phyloP scores from a whole-genome alignment of 2,113 vertebrate species.

The Vicugna pacos region DNA sequence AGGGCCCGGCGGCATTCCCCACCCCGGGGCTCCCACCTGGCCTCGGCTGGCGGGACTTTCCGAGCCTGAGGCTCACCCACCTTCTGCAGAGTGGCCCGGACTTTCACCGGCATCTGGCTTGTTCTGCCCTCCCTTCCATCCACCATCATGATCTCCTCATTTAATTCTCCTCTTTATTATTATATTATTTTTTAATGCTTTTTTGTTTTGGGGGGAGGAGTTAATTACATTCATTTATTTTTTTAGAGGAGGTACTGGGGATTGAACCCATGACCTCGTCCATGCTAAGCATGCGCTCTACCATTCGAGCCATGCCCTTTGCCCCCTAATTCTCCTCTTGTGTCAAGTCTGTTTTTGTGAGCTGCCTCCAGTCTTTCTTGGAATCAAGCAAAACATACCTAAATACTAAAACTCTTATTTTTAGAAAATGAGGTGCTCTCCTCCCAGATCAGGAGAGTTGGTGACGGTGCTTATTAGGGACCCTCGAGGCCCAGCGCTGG shows the following conservation, averaged over 20 bases:
- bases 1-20: background rate
- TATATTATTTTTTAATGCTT: too few species aligned
- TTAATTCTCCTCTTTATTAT: background rate
- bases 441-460: background rate
- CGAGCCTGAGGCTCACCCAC: background rate
- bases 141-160: background rate
- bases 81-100: rapidly evolving
- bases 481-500: background rate
- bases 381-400: background rate
- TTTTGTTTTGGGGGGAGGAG: too few species aligned
- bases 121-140: background rate
- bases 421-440: background rate
- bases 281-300: too few species aligned
- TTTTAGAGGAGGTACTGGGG: too few species aligned
- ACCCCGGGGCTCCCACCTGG: rapidly evolving
- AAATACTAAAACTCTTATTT: background rate
- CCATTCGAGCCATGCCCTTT: too few species aligned
- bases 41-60: background rate
- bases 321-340: background rate
- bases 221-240: too few species aligned
- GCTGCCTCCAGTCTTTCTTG: background rate
- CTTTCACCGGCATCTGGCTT: background rate
- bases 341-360: background rate
- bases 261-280: too few species aligned
- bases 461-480: background rate